phyloP scores from a whole-genome alignment of 2,797 vertebrate species.

The Poliocrania exsul region DNA sequence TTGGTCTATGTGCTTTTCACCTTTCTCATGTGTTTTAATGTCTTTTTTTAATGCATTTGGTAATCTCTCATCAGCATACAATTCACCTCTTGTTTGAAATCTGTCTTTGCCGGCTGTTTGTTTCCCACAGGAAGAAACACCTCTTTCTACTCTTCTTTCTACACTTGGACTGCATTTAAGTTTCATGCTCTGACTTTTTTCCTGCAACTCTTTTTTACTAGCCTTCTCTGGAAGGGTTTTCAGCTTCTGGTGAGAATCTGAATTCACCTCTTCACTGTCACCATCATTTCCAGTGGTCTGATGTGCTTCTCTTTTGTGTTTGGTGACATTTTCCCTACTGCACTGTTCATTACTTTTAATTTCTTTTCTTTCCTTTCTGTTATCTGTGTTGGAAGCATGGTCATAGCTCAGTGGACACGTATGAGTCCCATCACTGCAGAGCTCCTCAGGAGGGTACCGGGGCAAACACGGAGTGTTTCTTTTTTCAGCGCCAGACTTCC shows the following conservation, averaged over 20 bases:
- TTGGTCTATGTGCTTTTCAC: constrained; percentile 67
- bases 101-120: constrained; percentile 64
- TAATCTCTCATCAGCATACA: constrained; percentile 66
- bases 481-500: constrained; percentile 71
- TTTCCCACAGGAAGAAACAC: constrained; percentile 67
- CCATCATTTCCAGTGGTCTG: neutral
- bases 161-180: constrained; percentile 53
- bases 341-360: constrained; percentile 39
- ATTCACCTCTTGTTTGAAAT: constrained; percentile 64
- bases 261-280: constrained; percentile 39
- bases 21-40: constrained; percentile 69
- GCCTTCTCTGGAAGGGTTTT: constrained; percentile 62
- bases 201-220: constrained; percentile 61
- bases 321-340: constrained; percentile 46
- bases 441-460: constrained; percentile 49
- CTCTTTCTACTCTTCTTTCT: constrained; percentile 62
- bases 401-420: constrained; percentile 17
- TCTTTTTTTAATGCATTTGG: constrained; percentile 69
- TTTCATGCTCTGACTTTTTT: constrained; percentile 65
- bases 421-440: constrained; percentile 9
- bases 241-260: constrained; percentile 61
- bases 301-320: constrained; percentile 55
- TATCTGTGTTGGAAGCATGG: constrained; percentile 55
- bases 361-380: constrained; percentile 72
- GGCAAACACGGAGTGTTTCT: constrained; percentile 12